A percentile compares a stretch with the other conserved stretches of the same genome.
Evolutionary conservation across 23 tunicate genomes (phyloP).

Genomic region (Styela plicata): DNA sequence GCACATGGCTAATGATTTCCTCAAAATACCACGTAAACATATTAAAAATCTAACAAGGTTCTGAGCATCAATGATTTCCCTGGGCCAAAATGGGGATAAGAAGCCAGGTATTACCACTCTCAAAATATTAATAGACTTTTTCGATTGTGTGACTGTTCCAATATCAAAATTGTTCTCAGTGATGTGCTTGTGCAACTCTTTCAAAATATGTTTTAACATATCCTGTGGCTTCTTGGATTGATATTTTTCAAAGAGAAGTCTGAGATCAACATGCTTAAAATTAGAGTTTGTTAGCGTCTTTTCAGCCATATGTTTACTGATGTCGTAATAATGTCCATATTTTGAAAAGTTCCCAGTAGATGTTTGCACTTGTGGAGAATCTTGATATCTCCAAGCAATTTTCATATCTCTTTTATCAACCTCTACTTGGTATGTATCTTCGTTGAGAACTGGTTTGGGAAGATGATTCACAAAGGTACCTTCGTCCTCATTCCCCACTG

Average conservation of each 20-base stretch:
- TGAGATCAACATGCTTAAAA: neutral
- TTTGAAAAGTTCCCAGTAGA: conserved; percentile 37
- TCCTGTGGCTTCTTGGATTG: neutral
- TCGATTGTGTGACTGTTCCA: conserved; percentile 4
- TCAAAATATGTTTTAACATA: neutral
- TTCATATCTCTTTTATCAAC: conserved; percentile 51
- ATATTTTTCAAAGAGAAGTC: neutral
- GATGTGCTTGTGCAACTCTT: neutral
- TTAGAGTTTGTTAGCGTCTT: conserved; percentile 11
- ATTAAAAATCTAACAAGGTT: conserved; percentile 47
- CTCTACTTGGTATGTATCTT: neutral
- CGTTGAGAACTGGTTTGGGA: conserved; percentile 56
- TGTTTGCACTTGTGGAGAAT: conserved; percentile 37
- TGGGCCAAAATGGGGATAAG: conserved; percentile 73
- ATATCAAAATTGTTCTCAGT: conserved; percentile 2
- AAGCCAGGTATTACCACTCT: conserved; percentile 59
- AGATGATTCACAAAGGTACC: conserved; percentile 16
- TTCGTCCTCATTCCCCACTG: conserved; percentile 29
- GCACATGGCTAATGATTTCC: conserved; percentile 56
- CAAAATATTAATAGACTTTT: conserved; percentile 38
- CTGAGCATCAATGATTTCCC: neutral
- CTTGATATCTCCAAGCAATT: conserved; percentile 80
- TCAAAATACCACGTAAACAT: conserved; percentile 50
- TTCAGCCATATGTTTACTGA: conserved; percentile 56
- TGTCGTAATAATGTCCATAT: conserved; percentile 84